Evolutionary conservation across 2,113 vertebrate genomes (phyloP).

Genomic region (Cephalopholis sonnerati): DNA sequence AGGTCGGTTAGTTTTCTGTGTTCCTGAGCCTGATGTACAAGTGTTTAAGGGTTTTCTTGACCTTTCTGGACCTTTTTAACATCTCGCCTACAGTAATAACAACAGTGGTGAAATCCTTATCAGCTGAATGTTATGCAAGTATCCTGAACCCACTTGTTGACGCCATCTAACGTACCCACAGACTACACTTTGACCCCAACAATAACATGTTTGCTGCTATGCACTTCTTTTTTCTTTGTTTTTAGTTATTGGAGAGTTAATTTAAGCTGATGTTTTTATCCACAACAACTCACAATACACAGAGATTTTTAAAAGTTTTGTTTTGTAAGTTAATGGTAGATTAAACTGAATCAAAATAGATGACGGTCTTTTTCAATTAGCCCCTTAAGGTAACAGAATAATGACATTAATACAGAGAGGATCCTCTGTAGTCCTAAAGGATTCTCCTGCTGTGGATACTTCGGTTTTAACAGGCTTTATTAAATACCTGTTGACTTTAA

Average conservation of each 20-base stretch:
- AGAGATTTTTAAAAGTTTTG: background rate
- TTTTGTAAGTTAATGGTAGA: background rate
- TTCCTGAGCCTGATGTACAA: constrained; percentile 11
- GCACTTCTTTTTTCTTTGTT: background rate
- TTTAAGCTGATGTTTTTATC: background rate
- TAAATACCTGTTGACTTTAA: background rate
- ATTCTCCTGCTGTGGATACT: background rate
- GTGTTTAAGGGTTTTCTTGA: background rate
- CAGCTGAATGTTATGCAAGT: constrained; percentile 2
- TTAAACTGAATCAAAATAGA: background rate
- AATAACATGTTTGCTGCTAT: constrained; percentile 37
- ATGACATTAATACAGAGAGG: background rate
- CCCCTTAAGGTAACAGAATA: background rate
- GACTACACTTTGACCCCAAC: constrained; percentile 43
- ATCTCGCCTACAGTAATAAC: constrained; percentile 16
- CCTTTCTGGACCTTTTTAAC: background rate
- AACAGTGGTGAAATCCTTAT: background rate
- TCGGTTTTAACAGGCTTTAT: background rate
- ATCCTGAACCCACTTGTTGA: constrained; percentile 7
- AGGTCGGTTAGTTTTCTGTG: background rate
- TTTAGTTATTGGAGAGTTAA: background rate
- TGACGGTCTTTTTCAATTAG: background rate
- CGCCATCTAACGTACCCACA: background rate
- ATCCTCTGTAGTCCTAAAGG: background rate
- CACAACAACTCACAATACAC: background rate